A percentile compares a stretch with the other conserved stretches of the same genome.
These are phyloP conservation scores for Epinephelus coioides DNA, from an alignment of 2,797 vertebrate species.

Conservation along the genomic window DNA sequence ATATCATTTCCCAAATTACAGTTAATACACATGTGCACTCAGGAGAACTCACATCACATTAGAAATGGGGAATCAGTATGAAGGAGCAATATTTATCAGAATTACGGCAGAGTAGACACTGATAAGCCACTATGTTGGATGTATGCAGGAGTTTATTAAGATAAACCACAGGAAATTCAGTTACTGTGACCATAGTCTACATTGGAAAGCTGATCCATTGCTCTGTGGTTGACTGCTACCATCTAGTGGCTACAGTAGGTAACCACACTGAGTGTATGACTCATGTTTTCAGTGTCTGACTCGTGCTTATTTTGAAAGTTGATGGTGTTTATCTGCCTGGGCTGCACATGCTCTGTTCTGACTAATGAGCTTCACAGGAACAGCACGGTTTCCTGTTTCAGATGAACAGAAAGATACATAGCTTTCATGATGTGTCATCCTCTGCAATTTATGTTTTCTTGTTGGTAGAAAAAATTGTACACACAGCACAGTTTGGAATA, in stretches of 20 bases:
- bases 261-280: slow-evolving; percentile 21
- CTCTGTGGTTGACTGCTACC: slow-evolving; percentile 33
- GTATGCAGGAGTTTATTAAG: not conserved
- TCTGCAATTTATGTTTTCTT: not conserved
- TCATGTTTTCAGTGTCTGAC: not conserved
- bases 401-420: not conserved
- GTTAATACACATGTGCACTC: not conserved
- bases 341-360: not conserved
- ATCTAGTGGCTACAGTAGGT: slow-evolving; percentile 33
- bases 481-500: not conserved
- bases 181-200: not conserved
- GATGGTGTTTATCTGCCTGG: not conserved
- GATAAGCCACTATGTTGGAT: not conserved
- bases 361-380: not conserved
- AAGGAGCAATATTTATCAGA: not conserved
- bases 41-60: not conserved
- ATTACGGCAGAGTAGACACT: not conserved
- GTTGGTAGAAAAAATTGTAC: not conserved
- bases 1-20: not conserved
- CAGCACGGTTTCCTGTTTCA: not conserved
- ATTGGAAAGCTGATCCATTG: not conserved
- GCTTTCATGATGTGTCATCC: not conserved
- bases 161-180: not conserved
- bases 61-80: not conserved
- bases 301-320: not conserved